Conservation (phyloP, 1,140 invertebrate genomes). For the Portunus trituberculatus region DNA sequence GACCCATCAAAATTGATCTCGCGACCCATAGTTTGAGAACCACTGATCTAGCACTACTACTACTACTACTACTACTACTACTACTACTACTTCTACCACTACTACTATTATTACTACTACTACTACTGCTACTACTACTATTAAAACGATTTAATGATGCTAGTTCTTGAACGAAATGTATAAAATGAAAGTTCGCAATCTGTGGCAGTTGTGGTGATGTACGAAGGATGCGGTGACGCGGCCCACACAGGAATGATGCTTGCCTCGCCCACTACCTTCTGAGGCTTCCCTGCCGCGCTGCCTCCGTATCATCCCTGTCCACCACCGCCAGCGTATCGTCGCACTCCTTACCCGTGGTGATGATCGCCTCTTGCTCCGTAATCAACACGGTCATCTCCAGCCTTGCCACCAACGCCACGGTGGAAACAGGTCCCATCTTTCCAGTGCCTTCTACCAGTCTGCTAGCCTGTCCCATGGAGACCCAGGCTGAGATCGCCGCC, state of each 20-base stretch:
- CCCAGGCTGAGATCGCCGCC: too few relatives aligned
- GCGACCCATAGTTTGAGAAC: too few relatives aligned
- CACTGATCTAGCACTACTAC: too few relatives aligned
- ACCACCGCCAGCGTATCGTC: too few relatives aligned
- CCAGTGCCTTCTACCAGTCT: background rate
- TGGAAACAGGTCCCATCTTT: background rate
- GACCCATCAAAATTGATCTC: too few relatives aligned
- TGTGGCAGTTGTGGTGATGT: slow-evolving; percentile 28
- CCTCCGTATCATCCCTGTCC: background rate
- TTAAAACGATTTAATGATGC: background rate
- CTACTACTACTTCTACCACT: too few relatives aligned
- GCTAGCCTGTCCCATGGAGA: background rate
- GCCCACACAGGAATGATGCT: background rate
- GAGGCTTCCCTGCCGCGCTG: background rate
- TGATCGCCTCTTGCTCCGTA: slow-evolving; percentile 27
- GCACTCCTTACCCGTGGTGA: background rate
- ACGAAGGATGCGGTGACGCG: slow-evolving; percentile 10
- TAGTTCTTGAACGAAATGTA: background rate
- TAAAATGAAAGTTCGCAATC: background rate
- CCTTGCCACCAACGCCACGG: background rate
- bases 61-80: too few relatives aligned
- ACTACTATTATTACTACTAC: too few relatives aligned
- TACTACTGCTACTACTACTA: too few relatives aligned
- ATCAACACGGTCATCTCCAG: background rate
- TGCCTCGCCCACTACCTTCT: background rate